phyloP scores from a whole-genome alignment of 37 sponge, comb jelly and placozoan species.

The Dysidea cf. avara region DNA sequence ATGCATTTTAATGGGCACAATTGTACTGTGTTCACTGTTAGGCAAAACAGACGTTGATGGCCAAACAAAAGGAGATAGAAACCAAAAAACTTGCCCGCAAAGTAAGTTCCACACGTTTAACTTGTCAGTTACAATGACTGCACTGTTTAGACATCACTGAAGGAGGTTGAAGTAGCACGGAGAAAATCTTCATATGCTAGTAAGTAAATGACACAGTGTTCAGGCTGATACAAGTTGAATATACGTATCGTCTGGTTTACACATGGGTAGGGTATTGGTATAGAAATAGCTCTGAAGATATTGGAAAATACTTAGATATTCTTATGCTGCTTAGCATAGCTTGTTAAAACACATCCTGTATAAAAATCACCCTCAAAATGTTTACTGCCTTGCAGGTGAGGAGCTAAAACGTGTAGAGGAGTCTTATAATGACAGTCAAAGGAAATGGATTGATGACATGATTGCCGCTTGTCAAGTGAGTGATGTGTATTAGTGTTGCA shows the following conservation, averaged over 20 bases:
- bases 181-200: no score
- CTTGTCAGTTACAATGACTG: no score
- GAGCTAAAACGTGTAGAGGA: slow-evolving; percentile 53
- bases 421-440: slow-evolving; percentile 56
- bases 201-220: no score
- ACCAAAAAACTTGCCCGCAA: background rate
- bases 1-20: background rate
- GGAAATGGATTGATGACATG: slow-evolving; percentile 68
- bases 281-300: background rate
- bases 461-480: slow-evolving; percentile 69
- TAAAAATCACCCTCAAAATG: background rate
- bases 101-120: background rate
- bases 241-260: no score
- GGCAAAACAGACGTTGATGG: background rate
- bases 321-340: background rate
- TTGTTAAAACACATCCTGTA: background rate
- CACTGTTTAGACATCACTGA: no score
- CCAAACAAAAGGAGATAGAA: background rate
- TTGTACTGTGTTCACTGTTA: background rate
- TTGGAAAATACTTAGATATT: slow-evolving; percentile 6
- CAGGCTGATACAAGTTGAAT: no score
- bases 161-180: no score
- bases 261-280: no score
- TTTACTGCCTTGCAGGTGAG: slow-evolving; percentile 31
- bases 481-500: background rate